These are phyloP conservation scores for Eristalis tenax DNA, from an alignment of 2,888 invertebrate genomes.

Conservation along the genomic window DNA sequence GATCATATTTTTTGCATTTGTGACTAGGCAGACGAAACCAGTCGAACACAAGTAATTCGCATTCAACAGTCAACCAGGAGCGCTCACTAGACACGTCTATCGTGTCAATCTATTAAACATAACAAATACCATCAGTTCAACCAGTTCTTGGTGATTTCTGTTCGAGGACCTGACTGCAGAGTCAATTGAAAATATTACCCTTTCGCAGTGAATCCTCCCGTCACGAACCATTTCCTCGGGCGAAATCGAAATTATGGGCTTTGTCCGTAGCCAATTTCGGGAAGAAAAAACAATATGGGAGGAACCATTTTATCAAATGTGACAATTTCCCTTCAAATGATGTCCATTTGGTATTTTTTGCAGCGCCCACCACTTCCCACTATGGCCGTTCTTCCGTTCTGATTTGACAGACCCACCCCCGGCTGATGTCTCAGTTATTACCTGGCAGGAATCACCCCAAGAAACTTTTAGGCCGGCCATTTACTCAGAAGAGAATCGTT, in stretches of 20 bases:
- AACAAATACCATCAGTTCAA: background rate
- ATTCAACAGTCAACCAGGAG: too few relatives aligned
- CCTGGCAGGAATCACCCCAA: constrained; percentile 44
- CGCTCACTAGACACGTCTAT: background rate
- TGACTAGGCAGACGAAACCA: too few relatives aligned
- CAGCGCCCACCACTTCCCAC: background rate
- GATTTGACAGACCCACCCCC: constrained; percentile 1
- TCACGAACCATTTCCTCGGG: background rate
- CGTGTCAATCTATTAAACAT: background rate
- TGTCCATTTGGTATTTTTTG: constrained; percentile 24
- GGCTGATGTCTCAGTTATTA: constrained; percentile 56
- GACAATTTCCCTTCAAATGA: constrained; percentile 55
- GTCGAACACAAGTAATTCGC: too few relatives aligned
- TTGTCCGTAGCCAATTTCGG: constrained; percentile 11
- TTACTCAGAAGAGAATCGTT: constrained; percentile 62
- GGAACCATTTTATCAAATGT: constrained; percentile 50
- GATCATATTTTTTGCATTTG: too few relatives aligned
- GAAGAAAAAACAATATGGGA: constrained; percentile 6
- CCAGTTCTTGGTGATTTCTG: background rate
- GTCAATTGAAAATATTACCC: constrained; percentile 6
- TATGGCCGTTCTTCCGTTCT: background rate
- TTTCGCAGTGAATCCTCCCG: constrained; percentile 17
- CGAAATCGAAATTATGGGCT: background rate
- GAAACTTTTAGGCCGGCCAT: constrained; percentile 49
- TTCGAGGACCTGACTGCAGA: background rate